Evolutionary conservation across 2,113 vertebrate species (phyloP).

Genomic region (Corythornis madagascariensis): DNA sequence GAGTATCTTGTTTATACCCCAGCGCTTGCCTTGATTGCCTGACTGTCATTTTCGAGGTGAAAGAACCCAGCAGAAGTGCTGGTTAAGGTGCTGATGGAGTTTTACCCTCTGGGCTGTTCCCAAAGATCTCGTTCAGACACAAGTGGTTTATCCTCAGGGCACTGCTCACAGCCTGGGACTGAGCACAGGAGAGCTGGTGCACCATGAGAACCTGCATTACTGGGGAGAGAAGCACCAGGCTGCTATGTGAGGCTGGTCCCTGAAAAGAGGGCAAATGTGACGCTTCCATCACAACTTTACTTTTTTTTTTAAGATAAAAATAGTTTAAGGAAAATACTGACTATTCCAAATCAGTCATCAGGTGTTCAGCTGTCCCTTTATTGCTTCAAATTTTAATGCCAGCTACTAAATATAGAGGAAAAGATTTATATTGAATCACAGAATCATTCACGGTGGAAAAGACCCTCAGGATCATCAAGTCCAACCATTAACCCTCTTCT

Average conservation of each 20-base stretch:
- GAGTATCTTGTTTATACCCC: constrained; percentile 30
- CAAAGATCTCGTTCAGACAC: not conserved
- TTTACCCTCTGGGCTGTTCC: not conserved
- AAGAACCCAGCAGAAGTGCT: not conserved
- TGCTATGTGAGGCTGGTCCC: not conserved
- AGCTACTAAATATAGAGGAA: not conserved
- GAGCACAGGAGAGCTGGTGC: not conserved
- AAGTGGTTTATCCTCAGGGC: rapidly evolving
- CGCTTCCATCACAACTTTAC: not conserved
- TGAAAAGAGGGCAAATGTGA: not conserved
- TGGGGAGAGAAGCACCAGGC: not conserved
- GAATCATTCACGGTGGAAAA: no score
- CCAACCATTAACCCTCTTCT: no score
- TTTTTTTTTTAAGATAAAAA: not conserved
- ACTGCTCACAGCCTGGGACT: not conserved
- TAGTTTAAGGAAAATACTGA: not conserved
- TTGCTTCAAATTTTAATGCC: not conserved
- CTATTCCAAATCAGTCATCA: not conserved
- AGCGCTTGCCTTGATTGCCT: not conserved
- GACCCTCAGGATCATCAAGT: no score
- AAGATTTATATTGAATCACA: not conserved
- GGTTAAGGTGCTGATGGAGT: not conserved
- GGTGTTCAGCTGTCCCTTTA: not conserved
- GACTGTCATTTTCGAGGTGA: not conserved
- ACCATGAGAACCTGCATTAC: rapidly evolving